phyloP scores from a whole-genome alignment of 1,140 invertebrate genomes.

The Heliconius congener region DNA sequence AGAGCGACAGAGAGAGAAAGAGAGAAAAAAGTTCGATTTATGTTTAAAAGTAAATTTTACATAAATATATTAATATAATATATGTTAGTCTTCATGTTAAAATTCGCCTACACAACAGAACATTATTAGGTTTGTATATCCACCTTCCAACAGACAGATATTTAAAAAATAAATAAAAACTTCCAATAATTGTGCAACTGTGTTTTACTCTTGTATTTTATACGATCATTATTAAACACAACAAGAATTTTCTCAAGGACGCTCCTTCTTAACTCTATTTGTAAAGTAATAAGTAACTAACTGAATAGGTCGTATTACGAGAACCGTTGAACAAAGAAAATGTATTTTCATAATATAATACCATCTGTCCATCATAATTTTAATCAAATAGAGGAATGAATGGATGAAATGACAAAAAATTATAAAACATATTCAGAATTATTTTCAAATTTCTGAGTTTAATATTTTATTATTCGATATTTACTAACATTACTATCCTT shows the following conservation, averaged over 20 bases:
- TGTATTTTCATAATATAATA: slow-evolving; percentile 1
- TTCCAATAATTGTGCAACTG: neutral
- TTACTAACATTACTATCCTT: neutral
- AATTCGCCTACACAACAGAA: too few species aligned
- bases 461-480: neutral
- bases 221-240: neutral
- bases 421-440: neutral
- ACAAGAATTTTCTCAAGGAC: neutral
- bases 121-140: neutral
- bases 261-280: neutral
- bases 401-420: too few species aligned
- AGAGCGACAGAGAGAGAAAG: too few species aligned
- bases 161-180: neutral
- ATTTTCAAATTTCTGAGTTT: neutral
- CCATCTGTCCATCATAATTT: neutral
- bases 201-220: neutral
- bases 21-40: too few species aligned
- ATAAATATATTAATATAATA: too few species aligned
- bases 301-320: neutral
- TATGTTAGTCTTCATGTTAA: too few species aligned
- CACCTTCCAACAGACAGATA: neutral
- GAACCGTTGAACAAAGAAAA: neutral
- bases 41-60: too few species aligned
- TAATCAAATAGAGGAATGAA: neutral
- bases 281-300: neutral